Conservation (phyloP, 2,113 vertebrate species). For the Myodes glareolus region DNA sequence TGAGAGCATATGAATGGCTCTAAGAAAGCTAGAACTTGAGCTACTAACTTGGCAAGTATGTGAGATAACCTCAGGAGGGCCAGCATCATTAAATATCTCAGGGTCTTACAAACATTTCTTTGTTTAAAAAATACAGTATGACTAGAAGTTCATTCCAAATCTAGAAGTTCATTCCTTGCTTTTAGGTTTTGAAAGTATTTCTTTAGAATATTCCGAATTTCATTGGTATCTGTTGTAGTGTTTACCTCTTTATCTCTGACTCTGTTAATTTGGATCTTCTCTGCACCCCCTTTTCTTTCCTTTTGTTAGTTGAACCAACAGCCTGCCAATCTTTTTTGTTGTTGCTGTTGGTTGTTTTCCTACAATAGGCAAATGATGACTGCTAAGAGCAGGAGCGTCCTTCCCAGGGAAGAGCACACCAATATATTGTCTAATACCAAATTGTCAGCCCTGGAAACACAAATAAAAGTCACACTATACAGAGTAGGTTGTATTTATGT, state of each 20-base stretch:
- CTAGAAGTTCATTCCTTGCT: background rate
- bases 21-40: background rate
- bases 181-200: background rate
- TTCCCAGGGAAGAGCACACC: background rate
- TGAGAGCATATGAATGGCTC: background rate
- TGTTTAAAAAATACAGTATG: background rate
- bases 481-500: background rate
- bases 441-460: background rate
- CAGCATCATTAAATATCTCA: background rate
- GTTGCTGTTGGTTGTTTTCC: background rate
- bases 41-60: background rate
- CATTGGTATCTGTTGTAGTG: background rate
- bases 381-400: too few relatives aligned
- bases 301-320: background rate
- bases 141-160: background rate
- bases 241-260: background rate
- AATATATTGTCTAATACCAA: background rate
- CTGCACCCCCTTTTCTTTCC: background rate
- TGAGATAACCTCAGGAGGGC: background rate
- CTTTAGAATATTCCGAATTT: background rate
- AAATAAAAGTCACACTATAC: background rate
- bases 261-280: background rate
- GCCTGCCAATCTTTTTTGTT: background rate
- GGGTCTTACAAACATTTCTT: conserved; percentile 18
- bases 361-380: background rate